Percentiles rank a stretch among this genome's conserved stretches.
Conservation (phyloP, 1,140 invertebrate genomes). For the Drusus annulatus region DNA sequence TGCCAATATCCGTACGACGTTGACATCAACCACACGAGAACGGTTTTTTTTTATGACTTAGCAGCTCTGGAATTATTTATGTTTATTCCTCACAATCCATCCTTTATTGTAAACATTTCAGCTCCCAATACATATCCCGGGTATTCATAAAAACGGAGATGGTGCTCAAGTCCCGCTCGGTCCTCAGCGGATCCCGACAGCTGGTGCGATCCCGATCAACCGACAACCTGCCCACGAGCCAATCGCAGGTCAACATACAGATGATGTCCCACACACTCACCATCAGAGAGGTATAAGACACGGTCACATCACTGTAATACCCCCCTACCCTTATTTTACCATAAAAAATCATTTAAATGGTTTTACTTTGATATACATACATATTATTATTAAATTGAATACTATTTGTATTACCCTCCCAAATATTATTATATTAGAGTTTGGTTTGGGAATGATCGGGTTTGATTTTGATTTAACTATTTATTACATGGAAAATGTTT, state of each 20-base stretch:
- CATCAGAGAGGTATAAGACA: constrained; percentile 84
- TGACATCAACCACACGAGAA: too few relatives aligned
- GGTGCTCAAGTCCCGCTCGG: constrained; percentile 86
- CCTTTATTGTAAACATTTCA: constrained; percentile 66
- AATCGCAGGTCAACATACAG: constrained; percentile 93
- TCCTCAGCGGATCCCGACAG: constrained; percentile 79
- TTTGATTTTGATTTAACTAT: not conserved
- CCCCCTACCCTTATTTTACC: too few relatives aligned
- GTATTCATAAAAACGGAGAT: constrained; percentile 94
- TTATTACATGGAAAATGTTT: not conserved
- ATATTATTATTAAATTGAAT: too few relatives aligned
- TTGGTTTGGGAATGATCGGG: constrained; percentile 10
- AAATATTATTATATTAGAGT: too few relatives aligned
- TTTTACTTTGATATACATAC: too few relatives aligned
- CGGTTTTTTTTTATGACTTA: too few relatives aligned
- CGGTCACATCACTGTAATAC: too few relatives aligned
- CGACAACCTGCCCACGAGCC: constrained; percentile 91
- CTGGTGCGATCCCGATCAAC: constrained; percentile 85
- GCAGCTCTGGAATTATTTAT: too few relatives aligned
- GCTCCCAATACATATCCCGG: constrained; percentile 91
- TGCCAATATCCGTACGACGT: too few relatives aligned
- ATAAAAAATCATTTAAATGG: too few relatives aligned
- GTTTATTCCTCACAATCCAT: too few relatives aligned
- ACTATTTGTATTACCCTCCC: not conserved
- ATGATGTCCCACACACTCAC: constrained; percentile 94